phyloP scores from a whole-genome alignment of 2,797 vertebrate species.

The Podargus strigoides region DNA sequence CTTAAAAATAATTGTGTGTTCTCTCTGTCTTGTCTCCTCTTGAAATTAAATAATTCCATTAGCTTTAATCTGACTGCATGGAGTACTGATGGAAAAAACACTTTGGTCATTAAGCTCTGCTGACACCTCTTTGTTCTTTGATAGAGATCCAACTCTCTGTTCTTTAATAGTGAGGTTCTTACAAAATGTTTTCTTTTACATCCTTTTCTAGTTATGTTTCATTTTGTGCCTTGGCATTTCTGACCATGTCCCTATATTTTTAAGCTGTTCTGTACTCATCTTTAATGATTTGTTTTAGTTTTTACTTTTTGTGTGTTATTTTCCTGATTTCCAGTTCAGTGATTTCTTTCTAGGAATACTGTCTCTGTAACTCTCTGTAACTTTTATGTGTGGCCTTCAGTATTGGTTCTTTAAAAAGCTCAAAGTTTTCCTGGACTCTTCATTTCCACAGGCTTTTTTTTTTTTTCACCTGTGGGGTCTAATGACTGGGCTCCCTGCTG shows the following conservation, averaged over 20 bases:
- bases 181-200: background rate
- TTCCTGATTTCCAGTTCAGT: background rate
- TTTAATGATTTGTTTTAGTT: background rate
- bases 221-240: background rate
- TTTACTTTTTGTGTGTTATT: background rate
- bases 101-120: background rate
- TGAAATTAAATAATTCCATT: background rate
- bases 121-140: background rate
- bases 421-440: background rate
- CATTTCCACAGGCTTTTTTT: background rate
- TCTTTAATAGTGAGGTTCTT: background rate
- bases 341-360: background rate
- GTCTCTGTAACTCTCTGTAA: background rate
- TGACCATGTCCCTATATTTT: background rate
- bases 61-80: background rate
- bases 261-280: background rate
- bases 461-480: background rate
- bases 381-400: background rate
- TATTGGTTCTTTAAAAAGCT: background rate
- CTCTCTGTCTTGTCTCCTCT: background rate
- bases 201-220: background rate
- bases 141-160: background rate
- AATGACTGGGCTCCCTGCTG: background rate
- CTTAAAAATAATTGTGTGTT: background rate
- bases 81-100: background rate